Conservation (phyloP, 2,888 invertebrate genomes). For the Oegoconia quadripuncta region DNA sequence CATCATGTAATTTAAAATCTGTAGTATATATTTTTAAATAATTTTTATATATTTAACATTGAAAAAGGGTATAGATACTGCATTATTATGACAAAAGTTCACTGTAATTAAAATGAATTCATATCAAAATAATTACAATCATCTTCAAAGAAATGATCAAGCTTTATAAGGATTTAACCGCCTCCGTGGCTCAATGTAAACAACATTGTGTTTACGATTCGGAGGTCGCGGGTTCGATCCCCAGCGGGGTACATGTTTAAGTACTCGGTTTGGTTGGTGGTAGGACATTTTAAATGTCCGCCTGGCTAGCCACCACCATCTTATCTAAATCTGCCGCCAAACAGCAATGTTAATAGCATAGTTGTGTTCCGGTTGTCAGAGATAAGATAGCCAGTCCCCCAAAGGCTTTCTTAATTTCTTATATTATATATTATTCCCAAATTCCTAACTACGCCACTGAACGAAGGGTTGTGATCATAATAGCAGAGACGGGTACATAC, state of each 20-base stretch:
- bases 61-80: background rate
- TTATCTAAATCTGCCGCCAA: too few relatives aligned
- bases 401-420: background rate
- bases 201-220: background rate
- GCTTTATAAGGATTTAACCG: background rate
- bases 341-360: too few relatives aligned
- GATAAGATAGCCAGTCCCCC: too few relatives aligned
- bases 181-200: too few relatives aligned
- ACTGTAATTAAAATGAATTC: background rate
- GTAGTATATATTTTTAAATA: too few relatives aligned
- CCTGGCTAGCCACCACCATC: too few relatives aligned
- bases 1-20: constrained; percentile 11
- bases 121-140: background rate
- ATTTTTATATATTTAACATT: too few relatives aligned
- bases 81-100: background rate
- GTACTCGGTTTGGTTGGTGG: background rate
- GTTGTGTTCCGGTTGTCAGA: too few relatives aligned
- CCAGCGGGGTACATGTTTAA: too few relatives aligned
- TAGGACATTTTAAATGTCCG: background rate
- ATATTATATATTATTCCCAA: background rate
- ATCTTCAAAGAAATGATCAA: background rate
- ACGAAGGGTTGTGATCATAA: background rate
- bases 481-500: background rate
- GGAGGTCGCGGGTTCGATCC: too few relatives aligned
- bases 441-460: background rate